Conservation (phyloP, 2,113 vertebrate species). For the Patagioenas fasciata region DNA sequence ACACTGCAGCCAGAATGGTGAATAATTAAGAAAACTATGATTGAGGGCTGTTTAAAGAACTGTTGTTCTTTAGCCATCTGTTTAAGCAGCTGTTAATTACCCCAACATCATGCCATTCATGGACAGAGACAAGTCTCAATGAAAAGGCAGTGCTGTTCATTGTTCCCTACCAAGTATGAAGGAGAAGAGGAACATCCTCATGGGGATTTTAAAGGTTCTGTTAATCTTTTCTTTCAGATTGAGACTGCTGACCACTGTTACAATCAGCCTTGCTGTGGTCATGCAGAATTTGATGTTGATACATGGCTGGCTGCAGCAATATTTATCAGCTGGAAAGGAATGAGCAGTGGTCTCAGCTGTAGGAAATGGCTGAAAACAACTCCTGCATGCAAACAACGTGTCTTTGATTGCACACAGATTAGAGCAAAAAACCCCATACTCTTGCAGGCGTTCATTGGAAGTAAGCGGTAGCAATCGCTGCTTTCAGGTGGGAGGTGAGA, state of each 20-base stretch:
- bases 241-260: background rate
- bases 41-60: background rate
- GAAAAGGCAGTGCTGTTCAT: background rate
- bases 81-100: conserved; percentile 17
- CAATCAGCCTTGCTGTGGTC: background rate
- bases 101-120: background rate
- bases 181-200: background rate
- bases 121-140: background rate
- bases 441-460: background rate
- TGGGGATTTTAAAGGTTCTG: background rate
- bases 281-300: background rate
- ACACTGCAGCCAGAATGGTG: background rate
- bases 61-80: background rate
- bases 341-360: background rate
- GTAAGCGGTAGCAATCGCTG: background rate
- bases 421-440: rapidly evolving
- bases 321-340: background rate
- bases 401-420: background rate
- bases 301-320: background rate
- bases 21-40: background rate
- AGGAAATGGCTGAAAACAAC: background rate
- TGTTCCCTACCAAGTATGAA: background rate
- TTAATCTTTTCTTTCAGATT: background rate
- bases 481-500: background rate
- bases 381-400: background rate